Evolutionary conservation across 2,797 vertebrate genomes (phyloP).

Genomic region (Callimico goeldii): DNA sequence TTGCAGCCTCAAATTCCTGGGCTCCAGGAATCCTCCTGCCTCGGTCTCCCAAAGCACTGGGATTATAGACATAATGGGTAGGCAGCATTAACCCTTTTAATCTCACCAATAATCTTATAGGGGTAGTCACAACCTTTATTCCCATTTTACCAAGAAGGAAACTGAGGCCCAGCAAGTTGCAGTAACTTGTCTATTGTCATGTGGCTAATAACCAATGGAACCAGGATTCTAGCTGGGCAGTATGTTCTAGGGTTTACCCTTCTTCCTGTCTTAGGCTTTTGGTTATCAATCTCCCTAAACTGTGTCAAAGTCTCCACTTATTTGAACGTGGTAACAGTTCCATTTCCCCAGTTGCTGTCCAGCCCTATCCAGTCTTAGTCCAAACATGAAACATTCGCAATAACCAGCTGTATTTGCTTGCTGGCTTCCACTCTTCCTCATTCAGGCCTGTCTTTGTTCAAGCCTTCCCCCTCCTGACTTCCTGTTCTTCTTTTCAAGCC

Average conservation of each 20-base stretch:
- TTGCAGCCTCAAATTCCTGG: too few species aligned
- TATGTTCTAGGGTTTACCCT: not conserved
- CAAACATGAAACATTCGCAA: not conserved
- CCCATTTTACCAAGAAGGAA: not conserved
- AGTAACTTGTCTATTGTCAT: not conserved
- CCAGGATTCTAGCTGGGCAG: not conserved
- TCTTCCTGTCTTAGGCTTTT: not conserved
- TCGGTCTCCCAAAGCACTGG: too few species aligned
- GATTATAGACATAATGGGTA: too few species aligned
- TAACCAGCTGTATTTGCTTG: too few species aligned
- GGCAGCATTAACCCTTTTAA: not conserved
- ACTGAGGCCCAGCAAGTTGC: not conserved
- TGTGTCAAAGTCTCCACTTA: not conserved
- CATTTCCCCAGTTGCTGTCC: not conserved
- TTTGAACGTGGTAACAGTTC: not conserved
- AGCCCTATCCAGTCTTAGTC: not conserved
- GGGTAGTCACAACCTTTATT: not conserved
- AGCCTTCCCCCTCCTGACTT: not conserved
- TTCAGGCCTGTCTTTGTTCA: not conserved
- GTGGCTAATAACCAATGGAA: not conserved
- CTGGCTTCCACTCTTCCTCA: not conserved
- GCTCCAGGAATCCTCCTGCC: too few species aligned
- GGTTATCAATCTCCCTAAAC: not conserved
- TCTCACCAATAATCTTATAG: not conserved
- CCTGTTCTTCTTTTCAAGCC: not conserved